Conservation (phyloP, 2,113 vertebrate species). For the Leptodactylus fuscus region DNA sequence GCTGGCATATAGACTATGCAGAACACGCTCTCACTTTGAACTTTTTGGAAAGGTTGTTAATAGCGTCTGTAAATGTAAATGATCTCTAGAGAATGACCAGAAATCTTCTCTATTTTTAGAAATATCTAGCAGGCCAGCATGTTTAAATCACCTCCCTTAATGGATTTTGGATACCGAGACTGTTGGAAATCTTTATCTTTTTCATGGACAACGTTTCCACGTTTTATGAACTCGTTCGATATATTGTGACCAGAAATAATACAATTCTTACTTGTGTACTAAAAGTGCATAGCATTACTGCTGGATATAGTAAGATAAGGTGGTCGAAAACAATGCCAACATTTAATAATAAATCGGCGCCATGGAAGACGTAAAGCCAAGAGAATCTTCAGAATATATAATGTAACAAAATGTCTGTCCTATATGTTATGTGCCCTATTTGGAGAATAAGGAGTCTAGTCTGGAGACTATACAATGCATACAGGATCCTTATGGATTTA, state of each 20-base stretch:
- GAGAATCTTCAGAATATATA: no score
- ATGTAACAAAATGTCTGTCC: no score
- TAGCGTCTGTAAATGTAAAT: background rate
- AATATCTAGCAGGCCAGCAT: background rate
- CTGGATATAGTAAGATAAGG: background rate
- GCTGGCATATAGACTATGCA: background rate
- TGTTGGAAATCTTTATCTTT: background rate
- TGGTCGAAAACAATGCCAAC: no score
- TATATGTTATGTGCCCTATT: no score
- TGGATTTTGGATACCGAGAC: background rate
- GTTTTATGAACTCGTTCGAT: background rate
- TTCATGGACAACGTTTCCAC: background rate
- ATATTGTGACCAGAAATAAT: background rate
- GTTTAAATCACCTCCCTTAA: slow-evolving; percentile 9
- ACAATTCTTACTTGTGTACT: background rate
- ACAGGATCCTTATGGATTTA: no score
- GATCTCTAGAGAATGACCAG: background rate
- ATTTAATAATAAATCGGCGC: no score
- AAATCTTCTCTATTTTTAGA: slow-evolving; percentile 19
- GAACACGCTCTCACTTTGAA: background rate
- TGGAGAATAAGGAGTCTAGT: no score
- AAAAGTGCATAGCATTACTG: background rate
- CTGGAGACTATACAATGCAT: no score
- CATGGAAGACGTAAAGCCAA: no score
- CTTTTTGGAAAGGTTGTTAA: background rate